Percentiles rank a stretch among this genome's conserved stretches.
Evolutionary conservation across 2,797 vertebrate species (phyloP).

Genomic region (Pogoniulus pusillus): DNA sequence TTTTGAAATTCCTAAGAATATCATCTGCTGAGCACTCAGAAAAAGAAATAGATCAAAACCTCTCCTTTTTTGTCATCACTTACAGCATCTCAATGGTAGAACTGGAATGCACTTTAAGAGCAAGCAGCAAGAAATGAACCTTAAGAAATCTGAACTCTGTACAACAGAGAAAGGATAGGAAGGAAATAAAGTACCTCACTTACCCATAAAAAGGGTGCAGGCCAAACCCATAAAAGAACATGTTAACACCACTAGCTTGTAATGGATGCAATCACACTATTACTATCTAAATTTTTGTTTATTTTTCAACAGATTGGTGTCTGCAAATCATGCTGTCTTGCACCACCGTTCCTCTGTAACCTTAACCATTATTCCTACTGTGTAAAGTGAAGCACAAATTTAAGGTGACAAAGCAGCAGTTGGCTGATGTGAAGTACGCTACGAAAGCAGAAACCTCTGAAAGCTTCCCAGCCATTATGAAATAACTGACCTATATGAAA

Average conservation of each 20-base stretch:
- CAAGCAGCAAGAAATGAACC: not conserved
- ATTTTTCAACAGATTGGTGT: conserved; percentile 48
- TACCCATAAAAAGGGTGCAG: not conserved
- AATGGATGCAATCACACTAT: conserved; percentile 26
- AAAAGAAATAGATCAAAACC: not conserved
- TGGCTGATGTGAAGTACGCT: conserved; percentile 59
- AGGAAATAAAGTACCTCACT: not conserved
- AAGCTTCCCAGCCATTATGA: conserved; percentile 74
- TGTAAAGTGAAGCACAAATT: conserved; percentile 70
- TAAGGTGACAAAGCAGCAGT: conserved; percentile 72
- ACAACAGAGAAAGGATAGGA: not conserved
- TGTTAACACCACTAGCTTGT: conserved; percentile 34
- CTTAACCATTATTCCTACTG: conserved; percentile 64
- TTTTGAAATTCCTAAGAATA: not conserved
- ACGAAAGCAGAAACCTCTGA: conserved; percentile 67
- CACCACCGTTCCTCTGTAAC: conserved; percentile 49
- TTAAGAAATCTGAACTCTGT: not conserved
- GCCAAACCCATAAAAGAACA: not conserved
- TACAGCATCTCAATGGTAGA: conserved; percentile 15
- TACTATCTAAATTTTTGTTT: conserved; percentile 55
- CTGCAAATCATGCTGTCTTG: conserved; percentile 54
- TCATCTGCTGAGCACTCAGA: not conserved
- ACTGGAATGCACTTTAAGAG: conserved; percentile 19
- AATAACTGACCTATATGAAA: conserved; percentile 81
- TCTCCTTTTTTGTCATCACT: conserved; percentile 17